phyloP scores from a whole-genome alignment of 2,888 invertebrate genomes.

The Clivina fossor region DNA sequence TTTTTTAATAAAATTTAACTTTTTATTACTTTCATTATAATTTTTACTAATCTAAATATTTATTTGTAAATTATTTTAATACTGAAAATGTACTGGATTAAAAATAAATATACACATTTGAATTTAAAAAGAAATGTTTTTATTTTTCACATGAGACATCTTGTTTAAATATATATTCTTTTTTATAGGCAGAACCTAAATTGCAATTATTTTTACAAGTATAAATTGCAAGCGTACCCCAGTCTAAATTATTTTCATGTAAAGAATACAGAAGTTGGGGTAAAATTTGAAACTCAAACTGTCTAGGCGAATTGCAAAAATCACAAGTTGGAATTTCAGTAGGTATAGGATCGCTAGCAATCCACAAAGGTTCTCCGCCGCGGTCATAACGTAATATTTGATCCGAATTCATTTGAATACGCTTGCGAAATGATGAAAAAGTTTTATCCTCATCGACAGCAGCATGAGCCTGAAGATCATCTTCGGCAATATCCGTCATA shows the following conservation, averaged over 20 bases:
- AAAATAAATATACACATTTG: background rate
- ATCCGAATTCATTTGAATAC: conserved; percentile 69
- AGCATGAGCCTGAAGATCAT: conserved; percentile 71
- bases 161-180: conserved; percentile 84
- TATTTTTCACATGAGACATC: conserved; percentile 59
- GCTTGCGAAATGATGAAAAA: conserved; percentile 76
- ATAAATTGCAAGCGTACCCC: conserved; percentile 85
- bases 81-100: background rate
- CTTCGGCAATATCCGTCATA: conserved; percentile 63
- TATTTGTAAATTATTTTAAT: background rate
- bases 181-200: conserved; percentile 65
- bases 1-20: too few relatives aligned
- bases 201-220: conserved; percentile 82
- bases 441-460: conserved; percentile 68
- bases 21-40: too few relatives aligned
- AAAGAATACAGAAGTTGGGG: conserved; percentile 50
- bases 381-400: conserved; percentile 81
- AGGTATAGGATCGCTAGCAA: conserved; percentile 63
- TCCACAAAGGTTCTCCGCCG: conserved; percentile 81
- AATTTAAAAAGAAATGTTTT: background rate
- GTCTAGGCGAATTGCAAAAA: conserved; percentile 72
- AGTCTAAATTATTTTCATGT: conserved; percentile 66
- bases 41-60: background rate
- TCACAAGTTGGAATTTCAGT: conserved; percentile 69
- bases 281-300: conserved; percentile 84